Percentiles rank a stretch among this genome's conserved stretches.
These are phyloP conservation scores for Ophonus ardosiacus DNA, from an alignment of 2,888 invertebrate species.

Conservation along the genomic window DNA sequence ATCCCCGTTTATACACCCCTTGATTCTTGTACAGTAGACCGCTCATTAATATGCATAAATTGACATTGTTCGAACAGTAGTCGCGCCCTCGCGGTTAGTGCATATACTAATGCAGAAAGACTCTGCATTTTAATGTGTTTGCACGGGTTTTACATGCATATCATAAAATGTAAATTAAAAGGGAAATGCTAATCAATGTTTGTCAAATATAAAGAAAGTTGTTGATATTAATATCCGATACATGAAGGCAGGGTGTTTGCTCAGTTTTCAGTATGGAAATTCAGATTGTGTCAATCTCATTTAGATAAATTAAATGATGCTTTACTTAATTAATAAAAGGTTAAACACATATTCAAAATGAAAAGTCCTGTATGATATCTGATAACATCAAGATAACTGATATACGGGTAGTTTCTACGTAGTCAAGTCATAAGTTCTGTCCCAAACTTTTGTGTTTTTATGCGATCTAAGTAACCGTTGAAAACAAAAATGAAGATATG, in stretches of 20 bases:
- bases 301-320: constrained; percentile 19
- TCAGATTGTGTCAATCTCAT: constrained; percentile 35
- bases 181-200: constrained; percentile 62
- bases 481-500: no score
- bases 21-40: not conserved
- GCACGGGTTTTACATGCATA: constrained; percentile 51
- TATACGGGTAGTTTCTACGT: no score
- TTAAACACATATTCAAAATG: not conserved
- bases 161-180: constrained; percentile 38
- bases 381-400: no score
- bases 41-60: constrained; percentile 73
- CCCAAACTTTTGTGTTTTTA: no score
- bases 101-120: constrained; percentile 60
- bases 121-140: constrained; percentile 63
- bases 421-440: no score
- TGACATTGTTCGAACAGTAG: constrained; percentile 70
- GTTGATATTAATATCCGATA: constrained; percentile 50
- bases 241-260: constrained; percentile 15
- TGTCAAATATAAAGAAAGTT: constrained; percentile 60
- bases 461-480: no score
- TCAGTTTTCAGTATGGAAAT: constrained; percentile 29
- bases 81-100: constrained; percentile 36
- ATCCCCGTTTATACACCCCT: not conserved
- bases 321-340: constrained; percentile 25
- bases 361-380: not conserved